These are phyloP conservation scores for Heliconius aoede DNA, from an alignment of 2,888 invertebrate species.

Conservation along the genomic window DNA sequence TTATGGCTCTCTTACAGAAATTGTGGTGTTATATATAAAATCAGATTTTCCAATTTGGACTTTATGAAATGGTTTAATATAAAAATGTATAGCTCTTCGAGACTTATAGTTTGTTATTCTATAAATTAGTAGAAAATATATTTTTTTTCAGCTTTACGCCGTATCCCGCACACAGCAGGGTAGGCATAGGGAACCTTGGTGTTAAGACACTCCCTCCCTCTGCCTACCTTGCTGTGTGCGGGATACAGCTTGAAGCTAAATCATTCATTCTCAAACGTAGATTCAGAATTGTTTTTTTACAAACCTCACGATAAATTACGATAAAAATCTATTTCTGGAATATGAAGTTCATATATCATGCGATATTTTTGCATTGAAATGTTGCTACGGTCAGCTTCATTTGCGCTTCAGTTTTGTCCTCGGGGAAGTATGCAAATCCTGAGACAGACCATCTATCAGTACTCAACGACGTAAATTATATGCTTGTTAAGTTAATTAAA, in stretches of 20 bases:
- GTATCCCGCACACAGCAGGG: too few relatives aligned
- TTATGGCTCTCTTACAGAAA: constrained; percentile 18
- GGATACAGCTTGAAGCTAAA: too few relatives aligned
- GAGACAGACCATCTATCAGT: constrained; percentile 40
- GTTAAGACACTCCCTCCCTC: too few relatives aligned
- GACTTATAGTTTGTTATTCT: background rate
- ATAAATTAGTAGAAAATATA: background rate
- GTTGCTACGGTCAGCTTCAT: constrained; percentile 23
- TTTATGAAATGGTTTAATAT: constrained; percentile 7
- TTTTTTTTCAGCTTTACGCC: too few relatives aligned
- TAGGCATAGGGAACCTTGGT: too few relatives aligned
- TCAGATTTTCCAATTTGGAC: background rate
- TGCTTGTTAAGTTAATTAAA: constrained; percentile 46
- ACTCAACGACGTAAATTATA: constrained; percentile 41
- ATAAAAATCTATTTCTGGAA: constrained; percentile 25
- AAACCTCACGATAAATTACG: background rate
- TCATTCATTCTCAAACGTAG: background rate
- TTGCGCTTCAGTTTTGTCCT: constrained; percentile 42
- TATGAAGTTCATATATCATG: constrained; percentile 26
- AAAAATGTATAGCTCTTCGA: background rate
- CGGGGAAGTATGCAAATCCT: constrained; percentile 41
- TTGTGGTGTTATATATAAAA: constrained; percentile 17
- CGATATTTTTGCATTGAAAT: constrained; percentile 31
- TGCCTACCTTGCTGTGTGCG: too few relatives aligned
- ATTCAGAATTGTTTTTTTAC: background rate